Conservation (phyloP, 2,113 vertebrate genomes). For the Tylochromis polylepis region DNA sequence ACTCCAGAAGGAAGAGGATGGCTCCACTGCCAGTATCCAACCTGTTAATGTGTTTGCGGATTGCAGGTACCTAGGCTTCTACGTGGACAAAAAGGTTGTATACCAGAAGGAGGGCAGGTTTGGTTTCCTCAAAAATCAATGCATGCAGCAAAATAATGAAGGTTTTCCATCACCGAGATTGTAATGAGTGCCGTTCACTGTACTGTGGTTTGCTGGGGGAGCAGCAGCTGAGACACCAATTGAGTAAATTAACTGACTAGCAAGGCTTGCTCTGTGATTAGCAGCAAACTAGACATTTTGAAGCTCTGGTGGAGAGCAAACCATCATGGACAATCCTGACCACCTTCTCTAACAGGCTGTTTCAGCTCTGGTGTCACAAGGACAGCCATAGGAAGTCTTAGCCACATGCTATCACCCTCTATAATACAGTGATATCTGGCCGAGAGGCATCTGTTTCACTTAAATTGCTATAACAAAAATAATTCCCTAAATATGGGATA, state of each 20-base stretch:
- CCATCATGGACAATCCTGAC: background rate
- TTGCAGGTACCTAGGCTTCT: background rate
- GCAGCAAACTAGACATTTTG: background rate
- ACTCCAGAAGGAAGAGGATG: background rate
- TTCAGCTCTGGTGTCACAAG: background rate
- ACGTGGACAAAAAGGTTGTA: background rate
- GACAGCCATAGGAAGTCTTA: background rate
- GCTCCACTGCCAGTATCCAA: background rate
- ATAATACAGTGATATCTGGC: background rate
- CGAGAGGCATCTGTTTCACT: background rate
- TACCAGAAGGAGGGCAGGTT: background rate
- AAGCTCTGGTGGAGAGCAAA: background rate
- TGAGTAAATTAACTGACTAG: background rate
- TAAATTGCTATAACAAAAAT: background rate
- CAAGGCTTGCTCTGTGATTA: background rate
- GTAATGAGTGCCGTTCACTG: fast-evolving
- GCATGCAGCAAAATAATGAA: background rate
- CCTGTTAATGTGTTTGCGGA: background rate
- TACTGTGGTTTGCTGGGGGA: background rate
- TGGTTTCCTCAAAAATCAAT: background rate
- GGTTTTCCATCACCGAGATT: background rate
- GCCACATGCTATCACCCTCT: background rate
- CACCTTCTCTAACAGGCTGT: background rate
- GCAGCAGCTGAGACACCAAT: background rate
- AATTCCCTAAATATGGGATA: background rate